A percentile compares a stretch with the other conserved stretches of the same genome.
Conservation (phyloP, 2,888 invertebrate species). For the Apamea crenata region DNA sequence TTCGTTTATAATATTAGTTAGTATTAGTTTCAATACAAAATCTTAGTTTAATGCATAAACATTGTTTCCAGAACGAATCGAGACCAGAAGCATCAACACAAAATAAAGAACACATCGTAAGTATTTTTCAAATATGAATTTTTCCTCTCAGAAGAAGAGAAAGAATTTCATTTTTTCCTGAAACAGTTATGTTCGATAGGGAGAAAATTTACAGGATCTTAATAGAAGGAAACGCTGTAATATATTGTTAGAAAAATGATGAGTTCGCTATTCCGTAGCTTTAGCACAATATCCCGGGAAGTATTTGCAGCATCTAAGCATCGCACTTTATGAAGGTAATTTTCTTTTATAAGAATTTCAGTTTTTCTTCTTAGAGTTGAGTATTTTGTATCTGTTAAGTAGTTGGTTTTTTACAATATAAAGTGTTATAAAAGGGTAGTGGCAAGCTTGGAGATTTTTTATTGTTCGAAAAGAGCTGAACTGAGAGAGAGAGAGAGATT, state of each 20-base stretch:
- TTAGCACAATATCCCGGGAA: constrained; percentile 33
- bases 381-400: constrained; percentile 13
- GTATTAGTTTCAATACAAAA: too few species aligned
- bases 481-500: neutral
- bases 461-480: neutral
- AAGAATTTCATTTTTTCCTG: constrained; percentile 46
- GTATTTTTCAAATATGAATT: constrained; percentile 31
- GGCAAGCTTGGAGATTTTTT: neutral
- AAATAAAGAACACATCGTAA: neutral
- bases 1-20: too few species aligned
- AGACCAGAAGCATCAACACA: neutral
- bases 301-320: constrained; percentile 39
- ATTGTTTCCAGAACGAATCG: neutral
- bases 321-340: constrained; percentile 45
- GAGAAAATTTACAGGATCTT: constrained; percentile 38
- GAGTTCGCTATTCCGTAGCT: constrained; percentile 48
- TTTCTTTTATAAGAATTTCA: constrained; percentile 40
- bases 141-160: neutral
- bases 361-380: constrained; percentile 4
- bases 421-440: neutral
- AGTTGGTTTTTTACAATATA: neutral
- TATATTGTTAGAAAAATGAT: constrained; percentile 62
- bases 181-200: constrained; percentile 46
- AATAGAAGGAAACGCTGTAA: constrained; percentile 43
- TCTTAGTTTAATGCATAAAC: neutral